Evolutionary conservation across 2,888 invertebrate genomes (phyloP).

Genomic region (Pachycephus smyrnensis): DNA sequence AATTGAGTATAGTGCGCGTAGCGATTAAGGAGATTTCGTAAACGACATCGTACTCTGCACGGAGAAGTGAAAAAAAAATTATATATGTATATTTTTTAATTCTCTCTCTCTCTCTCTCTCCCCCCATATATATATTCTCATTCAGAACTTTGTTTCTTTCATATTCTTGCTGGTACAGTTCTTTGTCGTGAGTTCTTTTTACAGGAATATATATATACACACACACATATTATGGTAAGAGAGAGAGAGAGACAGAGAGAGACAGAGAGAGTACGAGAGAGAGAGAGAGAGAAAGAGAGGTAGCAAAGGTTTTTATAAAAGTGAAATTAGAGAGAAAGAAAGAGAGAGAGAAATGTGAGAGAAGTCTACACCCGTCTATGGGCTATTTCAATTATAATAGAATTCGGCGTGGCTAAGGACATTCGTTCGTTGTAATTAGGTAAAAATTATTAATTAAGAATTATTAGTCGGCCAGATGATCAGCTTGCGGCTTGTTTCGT

Average conservation of each 20-base stretch:
- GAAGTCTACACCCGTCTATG: background rate
- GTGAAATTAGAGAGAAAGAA: slow-evolving; percentile 26
- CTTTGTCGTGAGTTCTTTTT: too few species aligned
- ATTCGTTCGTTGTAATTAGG: background rate
- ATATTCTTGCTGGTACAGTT: background rate
- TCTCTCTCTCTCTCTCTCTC: background rate
- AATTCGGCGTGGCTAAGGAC: background rate
- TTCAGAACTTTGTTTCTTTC: background rate
- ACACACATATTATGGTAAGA: slow-evolving; percentile 25
- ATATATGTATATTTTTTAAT: background rate
- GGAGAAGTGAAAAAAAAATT: background rate
- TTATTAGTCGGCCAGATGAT: background rate
- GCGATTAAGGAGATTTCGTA: background rate
- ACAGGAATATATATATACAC: too few species aligned
- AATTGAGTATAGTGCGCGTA: background rate
- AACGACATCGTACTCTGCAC: background rate
- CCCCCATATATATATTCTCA: background rate
- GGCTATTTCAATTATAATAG: background rate
- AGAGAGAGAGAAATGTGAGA: slow-evolving; percentile 37
- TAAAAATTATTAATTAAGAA: background rate
- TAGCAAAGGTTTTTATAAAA: slow-evolving; percentile 25
- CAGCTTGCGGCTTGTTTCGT: background rate
- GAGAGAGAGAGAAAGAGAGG: slow-evolving; percentile 21
- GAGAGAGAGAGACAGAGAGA: slow-evolving; percentile 32
- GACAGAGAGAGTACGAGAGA: slow-evolving; percentile 28